Base-by-base conservation (phyloP, 2,888 invertebrate genomes). In the Idaea aversata region DNA sequence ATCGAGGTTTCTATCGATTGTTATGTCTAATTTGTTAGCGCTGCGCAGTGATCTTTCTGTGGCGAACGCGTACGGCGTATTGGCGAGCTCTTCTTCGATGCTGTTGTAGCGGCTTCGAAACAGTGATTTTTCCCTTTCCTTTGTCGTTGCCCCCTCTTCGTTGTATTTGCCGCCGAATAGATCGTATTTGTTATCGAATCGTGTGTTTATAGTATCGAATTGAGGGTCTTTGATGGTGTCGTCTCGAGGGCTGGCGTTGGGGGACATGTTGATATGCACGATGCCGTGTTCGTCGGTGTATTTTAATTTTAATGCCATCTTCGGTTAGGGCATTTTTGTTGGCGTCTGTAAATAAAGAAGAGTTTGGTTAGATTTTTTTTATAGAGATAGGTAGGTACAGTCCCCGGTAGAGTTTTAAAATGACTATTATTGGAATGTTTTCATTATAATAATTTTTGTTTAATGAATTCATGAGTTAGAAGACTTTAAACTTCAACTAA, bases 51-150 rank as follows among this genome's bases (percentile, higher is more conserved):
- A 79, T 57, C 89, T 86, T 3, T 88, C 87, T 0, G 88, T 85
- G 0, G 90, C 87, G 83, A 93, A 93, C 66, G 93, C 93, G 78
- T 93, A 93, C 34, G 93, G 93, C 63, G 93, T 93, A 71, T 93
- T 93, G 0, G 93, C 93, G 0, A 93, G 77, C 38, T 93, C 93
- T 67, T 93, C 91, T 70, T 93, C 93, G 0, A 93, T 86, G 68
- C 93, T 93, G 72, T 93, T 93, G 88, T 93, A 92, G 4, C 93
- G 85, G 69, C 91, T 92, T 6, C 93, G 81, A 79, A 93, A 93
- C 3, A 93, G 82, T 34, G 93, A 92, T 3, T 81, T 84, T 34
- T 83, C 81, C 15, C 78, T 76, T 72, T 82, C 86, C 80, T 80
- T 85, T 67, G 85, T 81, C 67, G 85, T 81, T 57, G 82, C 82